Percentiles rank a stretch among this genome's conserved stretches.
These are phyloP conservation scores for Drosophila lowei DNA, from an alignment of 1,140 invertebrate species.

Conservation along the genomic window DNA sequence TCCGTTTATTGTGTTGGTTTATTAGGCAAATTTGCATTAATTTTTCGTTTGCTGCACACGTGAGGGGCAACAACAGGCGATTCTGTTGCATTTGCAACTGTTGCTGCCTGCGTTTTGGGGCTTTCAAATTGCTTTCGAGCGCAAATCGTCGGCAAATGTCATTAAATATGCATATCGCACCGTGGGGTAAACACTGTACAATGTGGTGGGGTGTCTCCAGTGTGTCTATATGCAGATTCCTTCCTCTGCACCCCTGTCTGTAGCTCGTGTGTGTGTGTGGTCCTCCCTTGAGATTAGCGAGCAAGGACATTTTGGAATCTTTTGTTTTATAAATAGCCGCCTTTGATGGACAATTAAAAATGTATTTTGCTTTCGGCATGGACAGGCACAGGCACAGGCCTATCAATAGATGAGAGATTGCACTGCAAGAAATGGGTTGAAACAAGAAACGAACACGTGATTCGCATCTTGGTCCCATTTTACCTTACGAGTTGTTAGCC, in stretches of 20 bases:
- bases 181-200: conserved; percentile 12
- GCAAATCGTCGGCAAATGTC: conserved; percentile 57
- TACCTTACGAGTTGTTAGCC: conserved; percentile 15
- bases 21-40: conserved; percentile 79
- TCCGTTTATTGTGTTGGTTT: conserved; percentile 72
- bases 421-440: background rate
- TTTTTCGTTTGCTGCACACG: conserved; percentile 61
- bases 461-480: background rate
- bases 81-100: conserved; percentile 38
- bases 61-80: conserved; percentile 26
- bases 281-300: conserved; percentile 22
- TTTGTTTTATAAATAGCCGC: conserved; percentile 69
- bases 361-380: conserved; percentile 48
- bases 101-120: conserved; percentile 44
- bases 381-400: conserved; percentile 24
- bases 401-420: conserved; percentile 61
- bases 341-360: conserved; percentile 74
- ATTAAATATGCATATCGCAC: conserved; percentile 59
- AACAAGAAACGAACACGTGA: background rate
- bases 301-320: conserved; percentile 64
- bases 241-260: background rate
- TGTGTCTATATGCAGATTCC: no score
- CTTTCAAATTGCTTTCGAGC: conserved; percentile 57
- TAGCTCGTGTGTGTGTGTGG: conserved; percentile 12
- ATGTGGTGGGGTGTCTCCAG: background rate